A percentile compares a stretch with the other conserved stretches of the same genome.
These are phyloP conservation scores for Phylloscopus whistleri DNA, from an alignment of 2,113 vertebrate species.

Conservation along the genomic window DNA sequence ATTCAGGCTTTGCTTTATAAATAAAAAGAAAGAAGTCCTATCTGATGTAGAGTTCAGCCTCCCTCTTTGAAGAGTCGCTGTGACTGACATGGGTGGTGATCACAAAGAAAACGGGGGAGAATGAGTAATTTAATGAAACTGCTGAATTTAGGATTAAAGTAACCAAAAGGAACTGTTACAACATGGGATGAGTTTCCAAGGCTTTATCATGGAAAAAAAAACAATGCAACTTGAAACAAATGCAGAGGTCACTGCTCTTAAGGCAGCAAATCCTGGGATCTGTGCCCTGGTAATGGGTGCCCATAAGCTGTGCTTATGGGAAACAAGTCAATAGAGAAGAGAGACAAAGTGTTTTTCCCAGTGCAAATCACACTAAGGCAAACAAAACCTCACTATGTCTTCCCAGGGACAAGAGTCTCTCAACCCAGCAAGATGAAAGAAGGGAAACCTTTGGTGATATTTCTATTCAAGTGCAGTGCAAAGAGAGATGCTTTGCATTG, in stretches of 20 bases:
- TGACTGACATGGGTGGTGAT: slow-evolving; percentile 39
- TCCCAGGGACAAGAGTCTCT: background rate
- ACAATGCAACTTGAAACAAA: background rate
- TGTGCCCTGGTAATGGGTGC: background rate
- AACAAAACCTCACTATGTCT: background rate
- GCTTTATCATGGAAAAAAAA: background rate
- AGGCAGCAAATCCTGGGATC: background rate
- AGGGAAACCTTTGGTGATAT: background rate
- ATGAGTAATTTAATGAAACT: slow-evolving; percentile 36
- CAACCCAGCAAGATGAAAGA: background rate
- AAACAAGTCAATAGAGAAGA: background rate
- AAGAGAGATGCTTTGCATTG: background rate
- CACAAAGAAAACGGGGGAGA: slow-evolving; percentile 9
- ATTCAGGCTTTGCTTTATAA: slow-evolving; percentile 60
- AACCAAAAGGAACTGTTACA: slow-evolving; percentile 5
- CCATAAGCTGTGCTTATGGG: background rate
- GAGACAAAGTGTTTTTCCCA: background rate
- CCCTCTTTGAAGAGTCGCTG: background rate
- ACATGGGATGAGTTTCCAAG: background rate
- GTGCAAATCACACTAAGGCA: background rate
- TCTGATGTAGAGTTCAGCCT: slow-evolving; percentile 46
- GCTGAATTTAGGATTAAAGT: slow-evolving; percentile 14
- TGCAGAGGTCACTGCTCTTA: background rate
- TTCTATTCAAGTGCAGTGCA: background rate
- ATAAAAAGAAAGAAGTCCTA: slow-evolving; percentile 47